Base-by-base conservation (phyloP, 1,140 invertebrate species). In the Pemphigus obesinymphae region DNA sequence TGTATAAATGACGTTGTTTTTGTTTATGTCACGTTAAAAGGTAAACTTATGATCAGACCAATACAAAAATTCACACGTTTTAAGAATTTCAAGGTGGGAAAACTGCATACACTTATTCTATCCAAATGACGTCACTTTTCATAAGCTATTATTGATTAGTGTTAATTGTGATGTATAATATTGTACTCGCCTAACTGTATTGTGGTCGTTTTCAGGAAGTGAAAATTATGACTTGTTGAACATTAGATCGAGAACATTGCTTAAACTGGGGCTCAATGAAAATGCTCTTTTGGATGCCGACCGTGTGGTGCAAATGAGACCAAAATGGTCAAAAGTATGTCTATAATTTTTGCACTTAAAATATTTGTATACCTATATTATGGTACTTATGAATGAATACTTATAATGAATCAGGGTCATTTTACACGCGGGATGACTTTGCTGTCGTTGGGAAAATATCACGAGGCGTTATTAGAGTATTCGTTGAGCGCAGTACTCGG, bases 241-340 rank as follows among this genome's bases (percentile, higher is more conserved):
- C 83, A 91, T 92, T 85, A 89, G 92, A 83, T 91, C 92, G 20
- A 90, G 92, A 85, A 91, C 91, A 50, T 88, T 91, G 76, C 88
- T 90, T 48, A 88, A 90, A 82, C 86, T 93, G 68, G 91, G 90
- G 80, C 88, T 90, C 85, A 90, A 89, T 82, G 89, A 91, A 84
- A 91, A 92, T 82, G 92, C 93, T 58, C 87, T 94, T 53, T 87
- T 88, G 34, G 92, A 94, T 87, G 92, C 93, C 82, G 91, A 93
- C 84, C 88, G 89, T 83, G 91, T 91, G 15, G 88, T 93, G 61
- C 88, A 89, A 84, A 86, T 92, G 48, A 88, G 91, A 82, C 92
- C 92, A 45, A 90, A 91, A 82, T 94, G 93, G 90, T 89, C 91
- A 82, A 93, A 93, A 89, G 92, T 93, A 85, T 88, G 86, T 84